phyloP scores from a whole-genome alignment of 2,797 vertebrate genomes.

The Danio tinwini region DNA sequence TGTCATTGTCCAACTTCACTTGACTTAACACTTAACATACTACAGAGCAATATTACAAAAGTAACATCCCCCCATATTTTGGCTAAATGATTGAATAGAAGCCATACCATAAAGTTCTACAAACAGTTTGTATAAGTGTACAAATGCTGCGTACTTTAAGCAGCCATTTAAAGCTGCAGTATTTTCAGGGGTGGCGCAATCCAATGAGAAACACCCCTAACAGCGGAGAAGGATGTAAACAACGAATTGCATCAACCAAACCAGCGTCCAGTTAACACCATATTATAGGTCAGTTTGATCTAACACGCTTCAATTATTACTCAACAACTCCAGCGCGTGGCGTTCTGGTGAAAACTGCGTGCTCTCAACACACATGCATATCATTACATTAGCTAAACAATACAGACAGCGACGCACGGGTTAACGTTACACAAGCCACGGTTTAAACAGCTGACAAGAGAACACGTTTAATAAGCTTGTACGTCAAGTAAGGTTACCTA shows the following conservation, averaged over 20 bases:
- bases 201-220: conserved; percentile 37
- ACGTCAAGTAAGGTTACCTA: conserved; percentile 68
- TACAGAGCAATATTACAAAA: not conserved
- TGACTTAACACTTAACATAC: not conserved
- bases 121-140: not conserved
- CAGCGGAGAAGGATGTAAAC: conserved; percentile 35
- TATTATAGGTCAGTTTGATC: not conserved
- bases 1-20: not conserved
- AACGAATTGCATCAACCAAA: conserved; percentile 27
- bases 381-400: conserved; percentile 29
- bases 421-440: conserved; percentile 58
- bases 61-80: not conserved
- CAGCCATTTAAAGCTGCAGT: conserved; percentile 77
- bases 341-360: not conserved
- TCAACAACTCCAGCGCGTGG: not conserved
- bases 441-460: conserved; percentile 63
- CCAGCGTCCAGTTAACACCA: not conserved
- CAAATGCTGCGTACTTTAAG: conserved; percentile 61
- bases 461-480: conserved; percentile 71
- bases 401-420: conserved; percentile 44
- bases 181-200: conserved; percentile 66
- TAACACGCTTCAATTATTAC: not conserved
- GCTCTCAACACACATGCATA: not conserved
- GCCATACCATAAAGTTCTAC: not conserved
- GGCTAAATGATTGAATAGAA: not conserved